Percentiles rank a stretch among this genome's conserved stretches.
phyloP scores from a whole-genome alignment of 1,140 invertebrate genomes.

The Coptotermes formosanus region DNA sequence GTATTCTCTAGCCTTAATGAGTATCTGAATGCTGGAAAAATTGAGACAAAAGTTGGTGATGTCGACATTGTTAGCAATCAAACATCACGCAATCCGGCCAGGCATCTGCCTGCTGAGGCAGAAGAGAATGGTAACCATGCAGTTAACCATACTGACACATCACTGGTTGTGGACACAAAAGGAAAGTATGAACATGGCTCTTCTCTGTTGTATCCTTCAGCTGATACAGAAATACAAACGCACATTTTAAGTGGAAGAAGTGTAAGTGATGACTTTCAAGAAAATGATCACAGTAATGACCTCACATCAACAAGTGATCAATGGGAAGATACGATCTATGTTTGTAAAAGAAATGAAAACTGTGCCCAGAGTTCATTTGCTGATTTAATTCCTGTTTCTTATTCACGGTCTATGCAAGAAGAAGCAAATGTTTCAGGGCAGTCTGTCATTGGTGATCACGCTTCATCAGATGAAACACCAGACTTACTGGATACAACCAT shows the following conservation, averaged over 20 bases:
- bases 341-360: not conserved
- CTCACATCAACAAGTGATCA: not conserved
- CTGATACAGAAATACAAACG: not conserved
- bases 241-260: too few species aligned
- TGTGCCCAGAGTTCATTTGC: not conserved
- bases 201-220: not conserved
- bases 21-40: slow-evolving; percentile 26
- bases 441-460: not conserved
- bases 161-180: not conserved
- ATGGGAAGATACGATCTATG: not conserved
- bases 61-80: not conserved
- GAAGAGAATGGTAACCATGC: not conserved
- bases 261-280: not conserved
- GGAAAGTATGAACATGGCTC: not conserved
- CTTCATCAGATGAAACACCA: slow-evolving; percentile 32
- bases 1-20: slow-evolving; percentile 32
- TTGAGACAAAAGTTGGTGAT: not conserved
- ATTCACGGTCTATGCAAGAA: not conserved
- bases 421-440: not conserved
- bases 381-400: not conserved
- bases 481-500: slow-evolving; percentile 35
- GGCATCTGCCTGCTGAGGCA: not conserved
- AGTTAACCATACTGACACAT: not conserved
- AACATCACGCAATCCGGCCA: not conserved
- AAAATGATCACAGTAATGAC: not conserved